Conservation (phyloP, 2,113 vertebrate genomes). For the Cromileptes altivelis region DNA sequence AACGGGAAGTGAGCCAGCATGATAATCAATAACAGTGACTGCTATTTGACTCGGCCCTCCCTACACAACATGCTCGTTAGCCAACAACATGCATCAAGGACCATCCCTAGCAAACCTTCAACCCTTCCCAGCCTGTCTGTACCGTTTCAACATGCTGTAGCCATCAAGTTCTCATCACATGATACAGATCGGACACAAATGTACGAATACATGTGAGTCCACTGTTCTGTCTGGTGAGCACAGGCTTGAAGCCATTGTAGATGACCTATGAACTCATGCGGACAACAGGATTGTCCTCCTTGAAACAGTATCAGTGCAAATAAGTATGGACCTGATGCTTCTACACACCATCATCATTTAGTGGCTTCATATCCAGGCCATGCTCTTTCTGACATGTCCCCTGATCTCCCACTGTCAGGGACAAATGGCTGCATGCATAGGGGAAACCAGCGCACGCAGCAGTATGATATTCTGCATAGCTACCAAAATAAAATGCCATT, state of each 20-base stretch:
- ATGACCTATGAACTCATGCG: conserved; percentile 3
- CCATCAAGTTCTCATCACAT: neutral
- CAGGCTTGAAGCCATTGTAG: neutral
- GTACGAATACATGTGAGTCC: neutral
- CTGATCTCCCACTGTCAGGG: conserved; percentile 9
- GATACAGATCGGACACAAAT: neutral
- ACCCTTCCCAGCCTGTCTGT: neutral
- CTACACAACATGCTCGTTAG: conserved; percentile 20
- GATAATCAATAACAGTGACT: conserved; percentile 80
- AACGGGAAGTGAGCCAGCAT: conserved; percentile 69
- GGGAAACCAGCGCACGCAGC: neutral
- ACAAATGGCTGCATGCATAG: conserved; percentile 11
- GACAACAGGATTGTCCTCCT: neutral
- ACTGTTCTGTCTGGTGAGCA: neutral
- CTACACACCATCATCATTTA: neutral
- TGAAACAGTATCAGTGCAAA: neutral
- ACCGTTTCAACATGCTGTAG: neutral
- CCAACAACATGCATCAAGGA: conserved; percentile 11
- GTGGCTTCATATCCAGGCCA: conserved; percentile 10
- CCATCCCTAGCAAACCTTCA: conserved; percentile 10
- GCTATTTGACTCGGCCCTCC: conserved; percentile 49
- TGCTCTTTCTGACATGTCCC: conserved; percentile 3
- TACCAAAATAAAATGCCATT: conserved; percentile 40
- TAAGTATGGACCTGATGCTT: conserved; percentile 23
- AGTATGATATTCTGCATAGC: conserved; percentile 23